These are phyloP conservation scores for Cepphus grylle DNA, from an alignment of 2,113 vertebrate genomes.

Conservation along the genomic window DNA sequence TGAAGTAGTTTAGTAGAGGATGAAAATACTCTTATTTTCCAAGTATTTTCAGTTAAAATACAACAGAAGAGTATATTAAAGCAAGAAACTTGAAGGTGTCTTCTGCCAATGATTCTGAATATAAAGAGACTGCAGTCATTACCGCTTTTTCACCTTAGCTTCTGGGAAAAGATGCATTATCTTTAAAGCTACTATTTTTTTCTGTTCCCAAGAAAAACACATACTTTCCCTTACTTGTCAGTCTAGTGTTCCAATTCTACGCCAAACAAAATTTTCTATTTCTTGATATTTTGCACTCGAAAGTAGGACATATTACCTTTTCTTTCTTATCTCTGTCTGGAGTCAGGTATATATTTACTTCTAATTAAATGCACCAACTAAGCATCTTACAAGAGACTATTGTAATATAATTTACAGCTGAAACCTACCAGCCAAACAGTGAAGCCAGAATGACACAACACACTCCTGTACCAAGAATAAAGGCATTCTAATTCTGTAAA, in stretches of 20 bases:
- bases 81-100: neutral
- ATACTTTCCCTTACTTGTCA: neutral
- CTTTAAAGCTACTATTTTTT: neutral
- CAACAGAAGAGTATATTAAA: neutral
- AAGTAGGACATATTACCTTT: conserved; percentile 27
- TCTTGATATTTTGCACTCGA: neutral
- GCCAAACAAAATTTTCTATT: neutral
- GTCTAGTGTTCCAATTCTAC: neutral
- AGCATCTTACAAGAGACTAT: neutral
- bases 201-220: neutral
- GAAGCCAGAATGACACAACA: neutral
- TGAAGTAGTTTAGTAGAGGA: neutral
- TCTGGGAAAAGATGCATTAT: neutral
- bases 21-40: neutral
- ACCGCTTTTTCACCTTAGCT: neutral
- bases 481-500: neutral
- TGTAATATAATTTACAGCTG: neutral
- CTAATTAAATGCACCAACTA: conserved; percentile 36
- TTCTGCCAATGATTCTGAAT: neutral
- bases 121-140: conserved; percentile 8
- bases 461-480: neutral
- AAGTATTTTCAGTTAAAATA: neutral
- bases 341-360: conserved; percentile 36
- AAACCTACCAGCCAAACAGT: neutral
- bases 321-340: conserved; percentile 31